Evolutionary conservation across 2,113 vertebrate species (phyloP).

Genomic region (Isurus oxyrinchus): DNA sequence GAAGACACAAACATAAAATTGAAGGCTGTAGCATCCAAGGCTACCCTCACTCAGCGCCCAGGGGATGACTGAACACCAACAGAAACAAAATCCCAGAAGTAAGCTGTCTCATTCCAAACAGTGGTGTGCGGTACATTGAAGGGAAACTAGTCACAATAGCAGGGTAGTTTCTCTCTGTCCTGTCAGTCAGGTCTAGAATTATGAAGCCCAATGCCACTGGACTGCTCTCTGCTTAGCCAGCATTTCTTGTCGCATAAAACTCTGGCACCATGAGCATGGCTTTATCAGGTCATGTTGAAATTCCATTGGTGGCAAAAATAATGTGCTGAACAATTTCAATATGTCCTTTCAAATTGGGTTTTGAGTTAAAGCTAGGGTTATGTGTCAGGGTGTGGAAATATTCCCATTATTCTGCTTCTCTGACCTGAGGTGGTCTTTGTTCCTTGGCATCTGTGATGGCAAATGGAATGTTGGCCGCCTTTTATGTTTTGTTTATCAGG

Average conservation of each 20-base stretch:
- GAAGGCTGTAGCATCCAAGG: not conserved
- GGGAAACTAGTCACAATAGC: not conserved
- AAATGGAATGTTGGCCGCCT: too few relatives aligned
- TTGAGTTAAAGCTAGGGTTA: not conserved
- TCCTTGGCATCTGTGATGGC: not conserved
- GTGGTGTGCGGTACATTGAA: not conserved
- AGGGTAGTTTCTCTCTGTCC: not conserved
- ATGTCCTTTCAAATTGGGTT: not conserved
- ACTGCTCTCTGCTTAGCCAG: not conserved
- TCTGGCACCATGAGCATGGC: not conserved
- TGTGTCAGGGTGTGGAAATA: not conserved
- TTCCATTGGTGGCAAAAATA: not conserved
- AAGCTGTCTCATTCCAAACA: not conserved
- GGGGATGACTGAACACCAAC: not conserved
- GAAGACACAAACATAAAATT: not conserved
- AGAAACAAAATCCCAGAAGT: not conserved
- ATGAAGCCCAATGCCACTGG: not conserved
- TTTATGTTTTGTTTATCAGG: too few relatives aligned
- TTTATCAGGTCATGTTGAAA: not conserved
- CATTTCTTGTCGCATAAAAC: not conserved
- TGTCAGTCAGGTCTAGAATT: not conserved
- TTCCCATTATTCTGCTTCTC: not conserved
- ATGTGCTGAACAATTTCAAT: not conserved
- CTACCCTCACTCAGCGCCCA: not conserved
- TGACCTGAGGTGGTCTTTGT: not conserved